Conservation (phyloP, 2,888 invertebrate species). For the Calameuta filiformis region DNA sequence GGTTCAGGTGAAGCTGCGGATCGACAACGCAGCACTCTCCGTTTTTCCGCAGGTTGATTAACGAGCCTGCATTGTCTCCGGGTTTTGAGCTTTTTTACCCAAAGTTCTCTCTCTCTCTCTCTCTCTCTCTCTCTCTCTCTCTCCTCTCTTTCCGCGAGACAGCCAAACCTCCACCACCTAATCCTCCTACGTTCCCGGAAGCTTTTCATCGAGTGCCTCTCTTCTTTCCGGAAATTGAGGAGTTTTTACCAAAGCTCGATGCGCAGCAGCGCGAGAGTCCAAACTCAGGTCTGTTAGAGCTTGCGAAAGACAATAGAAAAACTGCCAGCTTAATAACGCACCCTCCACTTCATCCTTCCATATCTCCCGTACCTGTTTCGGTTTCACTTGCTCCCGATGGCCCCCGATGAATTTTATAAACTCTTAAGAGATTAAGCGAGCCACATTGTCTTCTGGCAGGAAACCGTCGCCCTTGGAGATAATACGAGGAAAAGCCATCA, state of each 20-base stretch:
- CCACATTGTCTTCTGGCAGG: slow-evolving; percentile 16
- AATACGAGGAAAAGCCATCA: slow-evolving; percentile 4
- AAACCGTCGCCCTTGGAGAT: slow-evolving; percentile 12
- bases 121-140: background rate
- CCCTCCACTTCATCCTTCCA: background rate
- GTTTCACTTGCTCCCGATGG: too few species aligned
- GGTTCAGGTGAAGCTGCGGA: slow-evolving; percentile 1
- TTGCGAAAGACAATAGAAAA: background rate
- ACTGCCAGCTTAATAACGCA: too few species aligned
- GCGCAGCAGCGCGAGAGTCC: background rate
- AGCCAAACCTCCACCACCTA: background rate
- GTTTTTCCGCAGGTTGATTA: slow-evolving; percentile 24
- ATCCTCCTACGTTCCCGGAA: slow-evolving; percentile 3
- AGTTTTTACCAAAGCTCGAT: background rate
- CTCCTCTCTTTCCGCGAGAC: background rate
- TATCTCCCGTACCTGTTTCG: too few species aligned
- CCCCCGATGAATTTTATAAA: slow-evolving; percentile 4
- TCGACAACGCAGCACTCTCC: slow-evolving; percentile 13
- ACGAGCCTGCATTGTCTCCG: slow-evolving; percentile 28
- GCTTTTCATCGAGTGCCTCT: slow-evolving; percentile 7
- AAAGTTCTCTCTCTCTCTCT: background rate
- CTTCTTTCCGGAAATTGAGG: background rate
- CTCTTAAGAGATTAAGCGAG: slow-evolving; percentile 19
- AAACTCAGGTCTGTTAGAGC: background rate
- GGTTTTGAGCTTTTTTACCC: slow-evolving; percentile 16